Base-by-base conservation (phyloP, 2,888 invertebrate species). In the Drosophila testacea region DNA sequence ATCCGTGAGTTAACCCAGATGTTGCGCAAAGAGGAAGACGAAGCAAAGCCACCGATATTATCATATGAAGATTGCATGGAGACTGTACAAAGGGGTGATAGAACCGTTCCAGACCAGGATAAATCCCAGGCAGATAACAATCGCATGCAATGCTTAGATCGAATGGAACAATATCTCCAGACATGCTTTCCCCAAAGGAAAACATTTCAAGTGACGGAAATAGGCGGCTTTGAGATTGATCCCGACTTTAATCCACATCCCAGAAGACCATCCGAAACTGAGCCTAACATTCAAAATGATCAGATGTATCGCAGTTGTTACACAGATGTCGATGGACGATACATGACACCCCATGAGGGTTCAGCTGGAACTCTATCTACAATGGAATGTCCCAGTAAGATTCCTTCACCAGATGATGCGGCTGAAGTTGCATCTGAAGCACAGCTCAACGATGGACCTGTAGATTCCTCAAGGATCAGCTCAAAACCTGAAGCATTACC, bases 31-130 rank as follows among this genome's bases (percentile, higher is more conserved):
- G 84, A 83, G 5, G 61, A 47, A 5, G 73, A 77, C 13, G 6
- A 41, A 3, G 51, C 38, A 1, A 22, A 39, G 4, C 46, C 50
- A 4, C 46, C 41, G 0, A 28, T 41, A 0, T 22, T 56, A 6
- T 28, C 55, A 0, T 75, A 64, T 11, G 69, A 83, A 9, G 79
- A 86, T 4, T 83, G 83, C 51, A 76, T 88, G 32, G 42, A 70
- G 16, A 55, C 69, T 4, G 77, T 72, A 7, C 0, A n/a, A 38
- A 4, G 32, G 1, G 39, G 57, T 9, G 38, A 16, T 0, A 47
- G 22, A 1, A 22, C 46, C 2, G 30, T 4, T 28, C n/a, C 16
- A 6, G 36, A 22, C 5, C 2, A 11, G 5, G 4, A 9, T 27
- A 27, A 68, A 28, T 9, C 36, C 6, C 9, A 63, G 9, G 60